A percentile compares a stretch with the other conserved stretches of the same genome.
Conservation (phyloP, 1,140 invertebrate genomes). For the Ditylenchus dipsaci region DNA sequence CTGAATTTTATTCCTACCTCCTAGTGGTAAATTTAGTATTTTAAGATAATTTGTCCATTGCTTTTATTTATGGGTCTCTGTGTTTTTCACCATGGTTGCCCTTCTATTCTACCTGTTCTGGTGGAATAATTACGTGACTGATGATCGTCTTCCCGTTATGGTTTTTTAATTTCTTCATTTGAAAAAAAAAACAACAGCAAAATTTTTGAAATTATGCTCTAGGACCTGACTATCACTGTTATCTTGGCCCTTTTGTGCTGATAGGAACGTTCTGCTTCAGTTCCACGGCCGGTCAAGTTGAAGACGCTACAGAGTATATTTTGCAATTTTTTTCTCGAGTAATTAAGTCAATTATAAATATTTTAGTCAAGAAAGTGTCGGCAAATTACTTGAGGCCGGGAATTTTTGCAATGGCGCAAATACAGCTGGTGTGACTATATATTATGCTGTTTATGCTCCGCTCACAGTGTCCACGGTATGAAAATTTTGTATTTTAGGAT, state of each 20-base stretch:
- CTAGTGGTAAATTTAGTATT: background rate
- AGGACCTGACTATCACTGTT: constrained; percentile 44
- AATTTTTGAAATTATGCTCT: no score
- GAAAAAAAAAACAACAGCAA: no score
- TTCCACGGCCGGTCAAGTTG: constrained; percentile 16
- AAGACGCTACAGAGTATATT: constrained; percentile 27
- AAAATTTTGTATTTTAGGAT: background rate
- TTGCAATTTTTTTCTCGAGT: background rate
- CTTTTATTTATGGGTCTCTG: constrained; percentile 16
- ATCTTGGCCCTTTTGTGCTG: constrained; percentile 41
- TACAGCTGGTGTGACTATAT: constrained; percentile 10
- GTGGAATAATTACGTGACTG: constrained; percentile 37
- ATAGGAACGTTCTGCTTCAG: constrained; percentile 40
- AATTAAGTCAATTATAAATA: constrained; percentile 21
- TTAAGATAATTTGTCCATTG: no score
- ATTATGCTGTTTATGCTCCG: constrained; percentile 25
- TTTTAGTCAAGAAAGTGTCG: constrained; percentile 23
- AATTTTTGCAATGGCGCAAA: constrained; percentile 20
- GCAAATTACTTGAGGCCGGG: constrained; percentile 8
- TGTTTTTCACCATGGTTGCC: constrained; percentile 39
- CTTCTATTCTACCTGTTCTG: constrained; percentile 41
- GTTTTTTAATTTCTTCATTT: constrained; percentile 22
- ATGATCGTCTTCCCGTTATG: constrained; percentile 37
- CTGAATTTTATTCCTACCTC: constrained; percentile 41
- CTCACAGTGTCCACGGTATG: constrained; percentile 37